phyloP scores from a whole-genome alignment of 2,113 vertebrate species.

The Apodemus sylvaticus region DNA sequence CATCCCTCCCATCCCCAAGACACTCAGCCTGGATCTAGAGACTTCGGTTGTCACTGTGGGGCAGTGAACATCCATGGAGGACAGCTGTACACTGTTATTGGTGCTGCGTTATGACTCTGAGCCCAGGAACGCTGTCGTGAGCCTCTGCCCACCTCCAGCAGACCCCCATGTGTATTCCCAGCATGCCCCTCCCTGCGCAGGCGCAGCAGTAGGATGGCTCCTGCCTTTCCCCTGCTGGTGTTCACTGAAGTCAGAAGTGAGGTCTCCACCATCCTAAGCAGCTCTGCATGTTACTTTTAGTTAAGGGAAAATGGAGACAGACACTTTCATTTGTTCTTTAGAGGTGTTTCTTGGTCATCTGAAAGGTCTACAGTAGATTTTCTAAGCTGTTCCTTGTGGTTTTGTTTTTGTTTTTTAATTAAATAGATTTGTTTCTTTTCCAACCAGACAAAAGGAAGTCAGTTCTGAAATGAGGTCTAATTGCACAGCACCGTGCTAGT shows the following conservation, averaged over 20 bases:
- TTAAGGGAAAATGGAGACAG: neutral
- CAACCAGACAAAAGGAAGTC: neutral
- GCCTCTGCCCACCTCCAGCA: neutral
- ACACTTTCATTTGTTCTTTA: neutral
- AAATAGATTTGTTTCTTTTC: neutral
- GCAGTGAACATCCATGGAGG: neutral
- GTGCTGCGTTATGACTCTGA: neutral
- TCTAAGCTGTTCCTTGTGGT: neutral
- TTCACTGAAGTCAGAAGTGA: neutral
- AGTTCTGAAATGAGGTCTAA: neutral
- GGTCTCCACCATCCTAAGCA: rapidly evolving
- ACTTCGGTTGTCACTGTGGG: neutral
- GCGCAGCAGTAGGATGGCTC: neutral
- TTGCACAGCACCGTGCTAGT: rapidly evolving
- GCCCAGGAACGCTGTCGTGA: neutral
- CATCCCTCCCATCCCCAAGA: neutral
- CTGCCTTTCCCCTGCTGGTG: neutral
- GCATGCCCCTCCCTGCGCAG: neutral
- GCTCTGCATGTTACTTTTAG: neutral
- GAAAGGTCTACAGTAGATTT: neutral
- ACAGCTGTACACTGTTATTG: neutral
- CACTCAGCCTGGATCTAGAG: rapidly evolving
- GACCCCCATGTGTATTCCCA: neutral
- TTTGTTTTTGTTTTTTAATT: neutral
- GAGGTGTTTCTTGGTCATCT: neutral